A percentile compares a stretch with the other conserved stretches of the same genome.
Conservation (phyloP, 2,888 invertebrate species). For the Ophraella communa region DNA sequence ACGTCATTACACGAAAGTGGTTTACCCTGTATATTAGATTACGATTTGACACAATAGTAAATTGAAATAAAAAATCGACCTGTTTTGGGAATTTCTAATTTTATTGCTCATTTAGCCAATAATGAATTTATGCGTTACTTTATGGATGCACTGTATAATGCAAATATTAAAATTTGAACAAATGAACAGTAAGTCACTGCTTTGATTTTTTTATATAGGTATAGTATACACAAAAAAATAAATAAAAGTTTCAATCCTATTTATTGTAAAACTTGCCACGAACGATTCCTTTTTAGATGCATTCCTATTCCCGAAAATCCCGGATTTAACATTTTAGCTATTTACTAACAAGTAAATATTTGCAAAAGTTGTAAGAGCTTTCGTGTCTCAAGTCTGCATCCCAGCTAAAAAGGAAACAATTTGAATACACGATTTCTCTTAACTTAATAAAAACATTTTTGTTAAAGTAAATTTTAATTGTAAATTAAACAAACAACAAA, state of each 20-base stretch:
- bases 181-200: too few relatives aligned
- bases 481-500: too few relatives aligned
- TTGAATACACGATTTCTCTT: constrained; percentile 11
- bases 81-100: too few relatives aligned
- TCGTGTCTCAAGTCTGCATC: constrained; percentile 14
- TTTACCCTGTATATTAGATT: too few relatives aligned
- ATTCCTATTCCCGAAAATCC: constrained; percentile 2
- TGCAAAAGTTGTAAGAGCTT: constrained; percentile 34
- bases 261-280: constrained; percentile 1
- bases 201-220: not conserved
- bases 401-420: constrained; percentile 17
- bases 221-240: not conserved
- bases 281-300: constrained; percentile 9
- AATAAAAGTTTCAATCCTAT: not conserved
- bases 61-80: too few relatives aligned
- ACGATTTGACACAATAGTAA: too few relatives aligned
- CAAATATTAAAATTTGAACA: too few relatives aligned
- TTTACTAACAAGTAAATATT: constrained; percentile 36
- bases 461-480: too few relatives aligned
- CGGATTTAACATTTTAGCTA: constrained; percentile 28
- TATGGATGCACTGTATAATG: too few relatives aligned
- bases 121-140: too few relatives aligned
- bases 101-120: too few relatives aligned
- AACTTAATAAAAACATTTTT: not conserved
- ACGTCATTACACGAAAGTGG: too few relatives aligned